Base-by-base conservation (phyloP, 2,888 invertebrate genomes). In the Pimpla rufipes region DNA sequence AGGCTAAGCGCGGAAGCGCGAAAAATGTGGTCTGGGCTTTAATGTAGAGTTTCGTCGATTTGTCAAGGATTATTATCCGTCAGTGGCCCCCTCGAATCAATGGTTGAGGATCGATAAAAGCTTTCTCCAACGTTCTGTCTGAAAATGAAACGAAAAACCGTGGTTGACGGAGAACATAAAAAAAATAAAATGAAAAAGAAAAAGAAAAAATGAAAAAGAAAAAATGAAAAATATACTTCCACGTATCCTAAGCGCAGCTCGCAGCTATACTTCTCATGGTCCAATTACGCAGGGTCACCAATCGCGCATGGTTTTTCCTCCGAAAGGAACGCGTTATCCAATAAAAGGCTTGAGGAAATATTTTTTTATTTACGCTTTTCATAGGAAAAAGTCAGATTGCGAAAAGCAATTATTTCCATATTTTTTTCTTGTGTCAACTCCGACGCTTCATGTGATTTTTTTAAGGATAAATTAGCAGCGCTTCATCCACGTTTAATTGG, bases 1-100 rank as follows among this genome's bases (percentile, higher is more conserved):
- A 66, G 55, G 40, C 50, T 74, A 55, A 50, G 23, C 88, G 86
- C 81, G 81, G 45, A 81, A 75, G 85, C 87, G 88, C 86, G 18
- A 86, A 88, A 88, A 88, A 86, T 88, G 88, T 90, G 91, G 90
- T 91, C 89, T 88, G 88, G 91, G 90, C 90, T 91, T 90, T 90
- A 90, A 90, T 50, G 87, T 88, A 89, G 85, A 84, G 67, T 81
- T 71, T 81, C 71, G 71, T 55, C 59, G 55, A 57, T 50, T 35
- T 37, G 52, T 40, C 8, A 68, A 59, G 68, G 59, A 59, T 68
- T 64, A 74, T 73, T 78, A 68, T 78, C 68, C 62, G 21, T 70
- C 67, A 42, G 29, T 64, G 52, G 68, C 70, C 29, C 75, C n/a
- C 79, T 79, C 70, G 75, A 75, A 75, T 79, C 74, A 13, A 64